Base-by-base conservation (phyloP, 1,140 invertebrate genomes). In the Kradibia gibbosae region DNA sequence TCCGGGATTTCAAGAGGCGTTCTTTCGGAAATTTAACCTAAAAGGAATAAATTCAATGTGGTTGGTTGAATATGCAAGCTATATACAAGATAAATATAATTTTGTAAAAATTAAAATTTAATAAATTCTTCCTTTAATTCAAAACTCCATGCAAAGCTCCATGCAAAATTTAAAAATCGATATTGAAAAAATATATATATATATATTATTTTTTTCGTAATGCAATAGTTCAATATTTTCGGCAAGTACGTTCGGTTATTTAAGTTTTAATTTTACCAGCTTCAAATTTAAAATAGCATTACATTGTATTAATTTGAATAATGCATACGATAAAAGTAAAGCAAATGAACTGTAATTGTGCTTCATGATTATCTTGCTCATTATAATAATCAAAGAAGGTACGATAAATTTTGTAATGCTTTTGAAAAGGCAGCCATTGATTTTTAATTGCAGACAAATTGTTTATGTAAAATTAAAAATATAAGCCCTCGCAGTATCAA, bases 71-170 rank as follows among this genome's bases (percentile, higher is more conserved):
- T 42, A 57, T 79, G 50, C 62, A 77, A 65, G 75, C 75, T 28
- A 70, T 60, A 78, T 78, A 78, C 67, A 48, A 65, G 60, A 77
- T 48, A 67, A 76, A 76, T 77, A 39, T 65, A 77, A 77, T 77
- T 77, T 48, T 25, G 73, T 55, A 39, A 17, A 60, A 60, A 75
- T 75, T 77, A 36, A 31, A 39, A 77, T 77, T 65, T 73, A 1
- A 28, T 34, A 42, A 70, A 70, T 70, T 70, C 17, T 67, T 25
- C 15, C n/a, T 34, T 67, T 67, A 67, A 39, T 67, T 67, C 34
- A 67, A 67, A 67, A 67, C 20, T 67, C 13, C 20, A 34, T 67
- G 25, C 34, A 67, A 67, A 67, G 39, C 20, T 67, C 13, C 20
- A 34, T 67, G 25, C n/a, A 60, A 60, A 60, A 60, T 60, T 60